Evolutionary conservation across 2,113 vertebrate genomes (phyloP).

Genomic region (Rhineura floridana): DNA sequence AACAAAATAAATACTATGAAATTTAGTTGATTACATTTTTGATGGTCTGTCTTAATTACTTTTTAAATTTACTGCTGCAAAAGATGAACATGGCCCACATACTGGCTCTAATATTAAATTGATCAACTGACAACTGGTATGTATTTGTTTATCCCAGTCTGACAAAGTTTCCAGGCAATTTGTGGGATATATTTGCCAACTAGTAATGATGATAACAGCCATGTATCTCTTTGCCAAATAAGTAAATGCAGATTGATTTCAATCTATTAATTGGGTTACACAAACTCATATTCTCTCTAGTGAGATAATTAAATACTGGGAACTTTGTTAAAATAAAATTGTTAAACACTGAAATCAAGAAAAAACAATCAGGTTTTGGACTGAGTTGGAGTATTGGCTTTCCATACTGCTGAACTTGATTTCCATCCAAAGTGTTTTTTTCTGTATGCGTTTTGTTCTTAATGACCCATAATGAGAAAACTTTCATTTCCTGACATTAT

Average conservation of each 20-base stretch:
- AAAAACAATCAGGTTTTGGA: not conserved
- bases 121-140: not conserved
- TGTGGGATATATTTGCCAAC: constrained; percentile 22
- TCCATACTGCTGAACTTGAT: not conserved
- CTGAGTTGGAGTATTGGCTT: not conserved
- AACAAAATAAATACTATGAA: constrained; percentile 4
- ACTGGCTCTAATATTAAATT: constrained; percentile 10
- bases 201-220: constrained; percentile 26
- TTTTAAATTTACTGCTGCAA: constrained; percentile 40
- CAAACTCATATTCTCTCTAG: constrained; percentile 24
- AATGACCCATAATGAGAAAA: not conserved
- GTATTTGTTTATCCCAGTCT: constrained; percentile 23
- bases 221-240: constrained; percentile 25
- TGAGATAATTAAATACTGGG: constrained; percentile 39
- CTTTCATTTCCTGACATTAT: not conserved
- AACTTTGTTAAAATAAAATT: constrained; percentile 33
- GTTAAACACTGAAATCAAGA: not conserved
- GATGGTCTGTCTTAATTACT: not conserved
- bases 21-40: constrained; percentile 24
- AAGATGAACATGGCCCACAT: not conserved
- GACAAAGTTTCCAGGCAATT: constrained; percentile 40
- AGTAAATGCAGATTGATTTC: constrained; percentile 18
- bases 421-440: not conserved
- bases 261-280: constrained; percentile 21
- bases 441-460: not conserved